phyloP scores from a whole-genome alignment of 2,888 invertebrate species.

The Atherix ibis region DNA sequence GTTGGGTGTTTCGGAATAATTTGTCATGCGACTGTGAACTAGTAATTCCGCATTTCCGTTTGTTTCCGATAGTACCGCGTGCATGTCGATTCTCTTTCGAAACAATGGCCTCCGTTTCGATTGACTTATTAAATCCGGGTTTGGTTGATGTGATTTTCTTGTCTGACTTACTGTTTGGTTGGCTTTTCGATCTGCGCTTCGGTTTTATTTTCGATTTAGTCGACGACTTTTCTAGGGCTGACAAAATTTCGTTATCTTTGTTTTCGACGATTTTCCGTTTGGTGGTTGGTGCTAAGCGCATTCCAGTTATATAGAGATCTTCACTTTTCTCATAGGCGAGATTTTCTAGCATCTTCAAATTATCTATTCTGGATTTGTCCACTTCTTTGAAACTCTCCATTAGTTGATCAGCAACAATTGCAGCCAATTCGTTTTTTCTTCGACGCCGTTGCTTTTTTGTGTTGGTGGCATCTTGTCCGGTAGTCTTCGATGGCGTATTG shows the following conservation, averaged over 20 bases:
- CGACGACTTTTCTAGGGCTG: slow-evolving; percentile 5
- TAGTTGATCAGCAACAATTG: slow-evolving; percentile 32
- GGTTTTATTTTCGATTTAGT: slow-evolving; percentile 3
- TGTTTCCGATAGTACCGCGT: not conserved
- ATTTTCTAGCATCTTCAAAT: slow-evolving; percentile 29
- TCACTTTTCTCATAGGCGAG: slow-evolving; percentile 31
- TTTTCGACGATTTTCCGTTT: slow-evolving; percentile 19
- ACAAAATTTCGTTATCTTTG: slow-evolving; percentile 12
- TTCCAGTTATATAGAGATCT: slow-evolving; percentile 27
- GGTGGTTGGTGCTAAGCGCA: slow-evolving; percentile 30
- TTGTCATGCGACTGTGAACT: slow-evolving; percentile 5
- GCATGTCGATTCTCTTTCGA: slow-evolving; percentile 7
- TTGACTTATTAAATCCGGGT: no score
- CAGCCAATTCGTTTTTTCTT: slow-evolving; percentile 31
- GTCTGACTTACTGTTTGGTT: slow-evolving; percentile 9
- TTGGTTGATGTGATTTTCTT: no score
- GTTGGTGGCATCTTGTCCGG: slow-evolving; percentile 17
- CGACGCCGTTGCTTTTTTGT: slow-evolving; percentile 25
- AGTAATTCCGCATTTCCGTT: slow-evolving; percentile 2
- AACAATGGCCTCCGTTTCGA: slow-evolving; percentile 14
- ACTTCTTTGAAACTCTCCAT: slow-evolving; percentile 31
- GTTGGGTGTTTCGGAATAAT: slow-evolving; percentile 6
- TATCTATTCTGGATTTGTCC: slow-evolving; percentile 29
- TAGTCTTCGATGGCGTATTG: slow-evolving; percentile 9
- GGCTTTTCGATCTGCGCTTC: slow-evolving; percentile 8